Conservation (phyloP, 2,113 vertebrate species). For the Otolemur garnettii region DNA sequence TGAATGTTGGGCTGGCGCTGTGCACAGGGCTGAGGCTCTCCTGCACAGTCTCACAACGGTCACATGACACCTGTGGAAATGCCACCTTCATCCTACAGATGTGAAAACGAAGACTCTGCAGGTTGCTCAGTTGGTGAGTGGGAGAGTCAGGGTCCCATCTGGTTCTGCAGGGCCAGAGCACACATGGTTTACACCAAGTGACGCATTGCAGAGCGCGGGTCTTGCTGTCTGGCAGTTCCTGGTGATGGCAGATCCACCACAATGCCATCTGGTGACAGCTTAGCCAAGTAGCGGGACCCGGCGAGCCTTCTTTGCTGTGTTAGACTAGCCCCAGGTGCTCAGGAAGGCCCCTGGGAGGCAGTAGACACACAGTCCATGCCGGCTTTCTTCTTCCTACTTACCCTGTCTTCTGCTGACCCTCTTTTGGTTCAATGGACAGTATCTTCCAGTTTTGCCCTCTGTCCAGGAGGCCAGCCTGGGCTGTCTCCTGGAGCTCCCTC, state of each 20-base stretch:
- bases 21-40: rapidly evolving
- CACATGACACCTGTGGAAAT: not conserved
- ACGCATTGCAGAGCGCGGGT: not conserved
- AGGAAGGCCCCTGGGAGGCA: rapidly evolving
- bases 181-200: no score
- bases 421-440: not conserved
- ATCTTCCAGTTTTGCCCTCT: not conserved
- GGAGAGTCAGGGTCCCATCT: not conserved
- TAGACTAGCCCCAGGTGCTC: rapidly evolving
- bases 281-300: not conserved
- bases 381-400: not conserved
- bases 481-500: not conserved
- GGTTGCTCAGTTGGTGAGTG: not conserved
- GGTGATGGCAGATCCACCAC: not conserved
- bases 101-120: not conserved
- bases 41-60: not conserved
- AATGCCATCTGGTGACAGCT: not conserved
- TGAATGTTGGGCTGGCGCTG: no score
- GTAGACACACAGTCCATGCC: rapidly evolving
- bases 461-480: not conserved
- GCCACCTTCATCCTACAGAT: not conserved
- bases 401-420: not conserved
- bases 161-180: not conserved
- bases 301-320: not conserved
- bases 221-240: rapidly evolving